These are phyloP conservation scores for Dusona sp. DNA, from an alignment of 2,888 invertebrate species.

Conservation along the genomic window DNA sequence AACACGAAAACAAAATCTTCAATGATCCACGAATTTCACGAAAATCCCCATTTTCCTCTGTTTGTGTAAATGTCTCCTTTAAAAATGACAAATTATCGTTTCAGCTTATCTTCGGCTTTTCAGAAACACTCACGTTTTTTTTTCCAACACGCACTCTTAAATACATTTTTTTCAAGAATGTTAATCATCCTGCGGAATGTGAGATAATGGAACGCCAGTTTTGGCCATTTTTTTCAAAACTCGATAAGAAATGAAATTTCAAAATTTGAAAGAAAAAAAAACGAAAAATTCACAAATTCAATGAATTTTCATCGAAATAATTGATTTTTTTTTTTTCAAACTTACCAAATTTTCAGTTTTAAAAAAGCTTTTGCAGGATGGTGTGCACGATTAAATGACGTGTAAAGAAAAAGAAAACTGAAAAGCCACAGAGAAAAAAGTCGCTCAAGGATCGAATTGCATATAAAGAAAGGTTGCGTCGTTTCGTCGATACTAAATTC, in stretches of 20 bases:
- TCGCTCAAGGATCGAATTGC: constrained; percentile 77
- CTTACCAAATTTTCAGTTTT: background rate
- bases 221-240: too few relatives aligned
- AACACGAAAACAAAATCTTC: background rate
- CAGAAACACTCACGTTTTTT: background rate
- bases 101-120: constrained; percentile 4
- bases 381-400: constrained; percentile 1
- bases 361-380: background rate
- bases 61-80: background rate
- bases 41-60: background rate
- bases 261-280: background rate
- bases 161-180: background rate
- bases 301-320: background rate
- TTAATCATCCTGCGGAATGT: constrained; percentile 3
- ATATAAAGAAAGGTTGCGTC: constrained; percentile 82
- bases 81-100: background rate
- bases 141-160: background rate
- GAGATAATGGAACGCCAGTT: background rate
- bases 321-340: background rate
- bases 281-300: background rate
- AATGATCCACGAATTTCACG: background rate
- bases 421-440: background rate
- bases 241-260: background rate
- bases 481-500: constrained; percentile 82
- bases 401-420: background rate